Evolutionary conservation across 2,113 vertebrate genomes (phyloP).

Genomic region (Burhinus oedicnemus): DNA sequence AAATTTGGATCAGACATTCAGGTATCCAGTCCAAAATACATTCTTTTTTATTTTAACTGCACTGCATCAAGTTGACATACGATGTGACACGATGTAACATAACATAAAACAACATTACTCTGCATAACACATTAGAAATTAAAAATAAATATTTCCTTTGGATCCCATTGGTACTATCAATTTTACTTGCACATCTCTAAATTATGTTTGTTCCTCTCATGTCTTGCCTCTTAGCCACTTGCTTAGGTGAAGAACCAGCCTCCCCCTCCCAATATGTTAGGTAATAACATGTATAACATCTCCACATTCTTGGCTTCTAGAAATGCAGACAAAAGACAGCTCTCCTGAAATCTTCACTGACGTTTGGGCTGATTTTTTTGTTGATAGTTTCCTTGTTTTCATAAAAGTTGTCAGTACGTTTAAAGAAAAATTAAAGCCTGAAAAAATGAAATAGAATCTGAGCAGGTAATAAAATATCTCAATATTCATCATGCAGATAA

Average conservation of each 20-base stretch:
- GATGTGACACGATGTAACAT: slow-evolving; percentile 20
- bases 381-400: background rate
- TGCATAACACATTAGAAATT: slow-evolving; percentile 43
- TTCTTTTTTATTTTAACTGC: slow-evolving; percentile 31
- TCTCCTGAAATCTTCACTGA: background rate
- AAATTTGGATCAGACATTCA: slow-evolving; percentile 34
- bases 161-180: background rate
- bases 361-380: background rate
- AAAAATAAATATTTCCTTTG: slow-evolving; percentile 54
- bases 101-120: slow-evolving; percentile 27
- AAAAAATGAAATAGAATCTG: background rate
- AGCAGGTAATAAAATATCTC: background rate
- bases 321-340: background rate
- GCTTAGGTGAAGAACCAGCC: background rate
- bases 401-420: background rate
- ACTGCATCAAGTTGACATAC: slow-evolving; percentile 34
- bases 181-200: slow-evolving; percentile 51
- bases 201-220: background rate
- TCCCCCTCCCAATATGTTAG: background rate
- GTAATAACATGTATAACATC: background rate
- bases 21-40: slow-evolving; percentile 39
- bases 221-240: background rate
- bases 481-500: background rate
- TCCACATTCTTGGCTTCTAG: background rate
- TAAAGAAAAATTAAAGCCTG: slow-evolving; percentile 12